Evolutionary conservation across 2,888 invertebrate genomes (phyloP).

Genomic region (Macrosiphum euphorbiae): DNA sequence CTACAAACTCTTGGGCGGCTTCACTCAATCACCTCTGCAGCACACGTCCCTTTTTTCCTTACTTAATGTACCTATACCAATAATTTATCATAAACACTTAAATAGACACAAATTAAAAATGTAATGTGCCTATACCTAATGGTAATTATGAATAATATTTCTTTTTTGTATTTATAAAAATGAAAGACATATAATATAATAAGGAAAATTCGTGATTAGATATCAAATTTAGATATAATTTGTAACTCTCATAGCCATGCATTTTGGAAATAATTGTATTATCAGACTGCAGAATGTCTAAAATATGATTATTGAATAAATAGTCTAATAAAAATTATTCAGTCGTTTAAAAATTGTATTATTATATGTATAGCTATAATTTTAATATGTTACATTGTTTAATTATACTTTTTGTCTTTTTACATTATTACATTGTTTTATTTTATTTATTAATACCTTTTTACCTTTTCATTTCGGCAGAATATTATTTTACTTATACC

Average conservation of each 20-base stretch:
- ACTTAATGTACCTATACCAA: not conserved
- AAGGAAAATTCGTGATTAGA: not conserved
- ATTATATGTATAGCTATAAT: no score
- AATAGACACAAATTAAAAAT: not conserved
- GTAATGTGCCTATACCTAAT: not conserved
- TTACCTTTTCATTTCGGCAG: no score
- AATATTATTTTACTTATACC: no score
- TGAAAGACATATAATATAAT: not conserved
- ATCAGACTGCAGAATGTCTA: no score
- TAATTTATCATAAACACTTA: not conserved
- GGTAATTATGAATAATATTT: not conserved
- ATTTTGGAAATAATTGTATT: not conserved
- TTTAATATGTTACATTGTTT: no score
- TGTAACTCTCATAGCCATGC: not conserved
- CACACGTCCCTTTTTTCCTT: not conserved
- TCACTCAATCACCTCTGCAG: not conserved
- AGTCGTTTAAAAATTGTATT: no score
- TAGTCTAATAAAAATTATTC: no score
- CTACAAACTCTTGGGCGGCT: not conserved
- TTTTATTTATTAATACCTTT: no score
- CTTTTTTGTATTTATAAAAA: not conserved
- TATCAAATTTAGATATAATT: not conserved
- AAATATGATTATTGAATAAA: no score
- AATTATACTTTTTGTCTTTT: no score
- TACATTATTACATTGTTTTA: no score